A percentile compares a stretch with the other conserved stretches of the same genome.
Evolutionary conservation across 2,888 invertebrate genomes (phyloP).

Genomic region (Cabera pusaria): DNA sequence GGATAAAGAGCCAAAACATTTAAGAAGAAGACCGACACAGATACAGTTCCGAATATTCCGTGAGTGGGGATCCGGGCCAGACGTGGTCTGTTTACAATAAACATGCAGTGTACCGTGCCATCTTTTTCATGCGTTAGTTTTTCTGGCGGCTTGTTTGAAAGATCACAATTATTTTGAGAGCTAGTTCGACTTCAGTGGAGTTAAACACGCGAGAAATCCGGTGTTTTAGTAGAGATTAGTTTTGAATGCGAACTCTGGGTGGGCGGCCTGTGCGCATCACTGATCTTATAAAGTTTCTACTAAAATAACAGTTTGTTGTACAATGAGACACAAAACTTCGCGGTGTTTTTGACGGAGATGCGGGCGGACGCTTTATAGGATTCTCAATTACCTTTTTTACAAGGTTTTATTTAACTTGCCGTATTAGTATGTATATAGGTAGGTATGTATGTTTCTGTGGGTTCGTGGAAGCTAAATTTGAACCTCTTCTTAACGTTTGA

Average conservation of each 20-base stretch:
- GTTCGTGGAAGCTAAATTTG: too few species aligned
- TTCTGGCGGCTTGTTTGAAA: constrained; percentile 32
- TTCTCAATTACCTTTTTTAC: too few species aligned
- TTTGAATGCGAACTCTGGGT: constrained; percentile 43
- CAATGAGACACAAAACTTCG: constrained; percentile 29
- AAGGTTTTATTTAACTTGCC: too few species aligned
- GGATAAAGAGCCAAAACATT: too few species aligned
- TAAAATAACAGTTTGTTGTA: constrained; percentile 39
- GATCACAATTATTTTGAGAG: constrained; percentile 44
- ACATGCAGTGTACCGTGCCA: constrained; percentile 31
- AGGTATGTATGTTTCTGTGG: too few species aligned
- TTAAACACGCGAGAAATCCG: constrained; percentile 37
- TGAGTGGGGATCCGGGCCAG: constrained; percentile 14
- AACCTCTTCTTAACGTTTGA: too few species aligned
- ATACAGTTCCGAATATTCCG: constrained; percentile 8
- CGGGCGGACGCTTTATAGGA: constrained; percentile 25
- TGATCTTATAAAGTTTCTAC: constrained; percentile 30
- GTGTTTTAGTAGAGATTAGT: constrained; percentile 42
- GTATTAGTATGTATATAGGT: too few species aligned
- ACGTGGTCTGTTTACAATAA: constrained; percentile 36
- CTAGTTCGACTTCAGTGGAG: constrained; percentile 32
- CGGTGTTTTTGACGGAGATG: constrained; percentile 28
- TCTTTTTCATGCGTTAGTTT: constrained; percentile 29
- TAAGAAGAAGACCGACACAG: too few species aligned
- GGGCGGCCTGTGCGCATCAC: constrained; percentile 43